phyloP scores from a whole-genome alignment of 64 coral and sea anemone genomes.

The Montipora foliosa region DNA sequence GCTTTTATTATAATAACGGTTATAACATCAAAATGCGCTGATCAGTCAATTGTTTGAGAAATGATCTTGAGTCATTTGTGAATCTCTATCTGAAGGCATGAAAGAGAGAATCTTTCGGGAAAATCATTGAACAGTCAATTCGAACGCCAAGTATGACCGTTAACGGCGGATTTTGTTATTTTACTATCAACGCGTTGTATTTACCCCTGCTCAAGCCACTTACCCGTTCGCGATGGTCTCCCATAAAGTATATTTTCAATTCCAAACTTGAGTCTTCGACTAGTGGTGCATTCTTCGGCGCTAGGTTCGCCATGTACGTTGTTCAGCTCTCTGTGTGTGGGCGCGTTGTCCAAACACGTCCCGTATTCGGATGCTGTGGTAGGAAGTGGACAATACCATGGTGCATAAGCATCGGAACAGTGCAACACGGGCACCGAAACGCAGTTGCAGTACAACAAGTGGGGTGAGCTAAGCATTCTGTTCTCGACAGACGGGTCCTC shows the following conservation, averaged over 20 bases:
- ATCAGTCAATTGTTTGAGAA: neutral
- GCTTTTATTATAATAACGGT: no score
- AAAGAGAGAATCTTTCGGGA: neutral
- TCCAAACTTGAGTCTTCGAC: conserved; percentile 33
- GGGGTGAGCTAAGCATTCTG: conserved; percentile 45
- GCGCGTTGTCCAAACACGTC: neutral
- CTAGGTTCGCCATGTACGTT: neutral
- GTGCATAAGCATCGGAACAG: conserved; percentile 4
- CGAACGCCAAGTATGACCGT: no score
- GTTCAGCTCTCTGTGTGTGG: conserved; percentile 23
- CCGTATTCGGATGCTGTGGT: neutral
- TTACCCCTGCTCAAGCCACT: neutral
- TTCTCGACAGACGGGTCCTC: neutral
- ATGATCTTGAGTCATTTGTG: neutral
- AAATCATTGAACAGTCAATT: neutral
- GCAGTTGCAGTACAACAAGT: conserved; percentile 23
- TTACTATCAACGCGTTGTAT: neutral
- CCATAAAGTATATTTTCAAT: conserved; percentile 44
- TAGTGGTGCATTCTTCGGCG: neutral
- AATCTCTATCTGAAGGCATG: neutral
- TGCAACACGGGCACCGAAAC: neutral
- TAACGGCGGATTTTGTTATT: no score
- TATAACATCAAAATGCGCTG: neutral
- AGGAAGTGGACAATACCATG: conserved; percentile 26
- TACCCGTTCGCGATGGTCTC: neutral